Evolutionary conservation across 2,797 vertebrate species (phyloP).

Genomic region (Forpus xanthops): DNA sequence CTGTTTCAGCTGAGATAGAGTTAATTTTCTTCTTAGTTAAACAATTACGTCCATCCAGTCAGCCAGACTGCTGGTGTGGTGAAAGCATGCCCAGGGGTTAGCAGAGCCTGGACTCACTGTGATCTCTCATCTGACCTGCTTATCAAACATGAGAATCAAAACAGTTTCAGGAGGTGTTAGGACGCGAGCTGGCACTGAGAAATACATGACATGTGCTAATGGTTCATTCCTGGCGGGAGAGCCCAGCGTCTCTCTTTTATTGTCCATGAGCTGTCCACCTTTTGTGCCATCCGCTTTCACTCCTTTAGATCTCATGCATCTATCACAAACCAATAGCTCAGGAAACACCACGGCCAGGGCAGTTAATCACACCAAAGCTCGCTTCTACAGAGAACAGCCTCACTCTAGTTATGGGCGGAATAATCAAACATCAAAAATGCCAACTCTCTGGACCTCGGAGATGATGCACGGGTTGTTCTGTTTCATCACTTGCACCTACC

Average conservation of each 20-base stretch:
- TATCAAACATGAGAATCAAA: not conserved
- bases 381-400: not conserved
- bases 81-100: not conserved
- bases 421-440: not conserved
- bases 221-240: not conserved
- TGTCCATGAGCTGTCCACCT: not conserved
- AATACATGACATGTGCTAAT: not conserved
- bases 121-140: not conserved
- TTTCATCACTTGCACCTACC: slow-evolving; percentile 34
- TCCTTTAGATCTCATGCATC: not conserved
- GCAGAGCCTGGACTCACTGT: not conserved
- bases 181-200: not conserved
- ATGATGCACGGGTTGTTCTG: slow-evolving; percentile 5
- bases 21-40: not conserved
- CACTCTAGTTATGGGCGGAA: not conserved
- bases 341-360: not conserved
- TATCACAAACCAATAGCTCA: not conserved
- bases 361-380: not conserved
- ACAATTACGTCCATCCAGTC: not conserved
- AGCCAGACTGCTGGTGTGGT: not conserved
- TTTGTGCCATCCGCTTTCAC: not conserved
- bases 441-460: not conserved
- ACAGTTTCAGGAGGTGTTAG: not conserved
- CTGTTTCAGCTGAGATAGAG: not conserved
- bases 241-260: not conserved